Conservation (phyloP, 23 tunicate species). For the Ciona savignyi region DNA sequence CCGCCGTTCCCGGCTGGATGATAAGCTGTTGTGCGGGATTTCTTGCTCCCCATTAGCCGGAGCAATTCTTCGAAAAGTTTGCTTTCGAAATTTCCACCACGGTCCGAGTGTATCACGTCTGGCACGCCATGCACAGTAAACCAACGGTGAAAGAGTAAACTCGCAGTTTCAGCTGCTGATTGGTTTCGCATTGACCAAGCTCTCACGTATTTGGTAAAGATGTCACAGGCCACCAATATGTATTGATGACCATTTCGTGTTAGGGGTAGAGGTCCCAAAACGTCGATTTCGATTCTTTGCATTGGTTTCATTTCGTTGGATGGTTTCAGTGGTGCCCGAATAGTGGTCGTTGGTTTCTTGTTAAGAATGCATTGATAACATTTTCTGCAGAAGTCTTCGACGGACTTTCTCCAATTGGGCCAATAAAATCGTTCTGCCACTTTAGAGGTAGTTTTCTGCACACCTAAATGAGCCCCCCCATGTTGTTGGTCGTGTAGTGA, state of each 20-base stretch:
- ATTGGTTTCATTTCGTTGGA: too few relatives aligned
- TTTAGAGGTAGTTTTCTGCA: too few relatives aligned
- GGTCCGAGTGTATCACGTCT: constrained; percentile 1
- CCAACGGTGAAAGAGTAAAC: constrained; percentile 10
- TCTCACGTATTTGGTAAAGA: constrained; percentile 1
- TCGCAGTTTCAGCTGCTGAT: constrained; percentile 11
- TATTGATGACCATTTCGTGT: constrained; percentile 6
- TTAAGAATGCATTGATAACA: too few relatives aligned
- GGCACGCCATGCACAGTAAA: too few relatives aligned
- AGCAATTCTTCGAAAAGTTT: neutral
- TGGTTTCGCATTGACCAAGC: constrained; percentile 25
- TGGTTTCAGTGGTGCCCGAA: constrained; percentile 5
- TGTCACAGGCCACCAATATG: constrained; percentile 9
- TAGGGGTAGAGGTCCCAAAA: constrained; percentile 6
- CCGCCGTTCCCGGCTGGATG: too few relatives aligned
- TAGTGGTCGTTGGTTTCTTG: neutral
- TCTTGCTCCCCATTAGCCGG: neutral
- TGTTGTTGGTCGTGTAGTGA: too few relatives aligned
- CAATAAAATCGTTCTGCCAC: too few relatives aligned
- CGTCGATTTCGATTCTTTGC: too few relatives aligned
- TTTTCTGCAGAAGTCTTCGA: too few relatives aligned
- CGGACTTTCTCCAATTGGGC: too few relatives aligned
- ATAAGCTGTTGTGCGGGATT: constrained; percentile 17
- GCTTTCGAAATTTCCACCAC: constrained; percentile 15
- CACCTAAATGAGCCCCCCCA: too few relatives aligned